These are phyloP conservation scores for Pyrrhia umbra DNA, from an alignment of 2,888 invertebrate species.

Conservation along the genomic window DNA sequence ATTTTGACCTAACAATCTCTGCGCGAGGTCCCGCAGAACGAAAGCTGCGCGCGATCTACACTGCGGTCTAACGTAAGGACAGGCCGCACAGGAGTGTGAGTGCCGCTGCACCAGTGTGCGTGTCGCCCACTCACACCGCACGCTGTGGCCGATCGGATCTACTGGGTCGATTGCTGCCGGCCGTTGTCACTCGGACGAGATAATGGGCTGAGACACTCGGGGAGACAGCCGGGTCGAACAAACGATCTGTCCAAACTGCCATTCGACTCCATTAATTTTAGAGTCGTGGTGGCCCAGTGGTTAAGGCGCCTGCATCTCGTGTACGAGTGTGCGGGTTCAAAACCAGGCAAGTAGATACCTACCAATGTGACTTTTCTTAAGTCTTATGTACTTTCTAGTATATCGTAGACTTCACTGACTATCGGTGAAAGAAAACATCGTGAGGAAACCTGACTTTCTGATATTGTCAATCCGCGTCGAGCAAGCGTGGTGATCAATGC, in stretches of 20 bases:
- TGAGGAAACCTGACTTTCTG: no score
- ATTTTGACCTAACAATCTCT: conserved; percentile 38
- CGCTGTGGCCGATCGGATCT: no score
- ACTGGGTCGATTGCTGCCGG: neutral
- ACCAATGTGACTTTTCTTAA: no score
- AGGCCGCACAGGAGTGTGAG: neutral
- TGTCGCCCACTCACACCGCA: neutral
- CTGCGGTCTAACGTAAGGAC: neutral
- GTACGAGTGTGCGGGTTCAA: no score
- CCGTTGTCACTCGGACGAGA: neutral
- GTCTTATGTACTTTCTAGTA: no score
- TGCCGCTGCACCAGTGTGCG: neutral
- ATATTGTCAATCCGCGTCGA: no score
- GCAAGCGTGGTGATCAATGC: no score
- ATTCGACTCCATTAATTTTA: conserved; percentile 14
- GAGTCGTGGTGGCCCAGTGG: no score
- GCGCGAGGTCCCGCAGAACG: conserved; percentile 22
- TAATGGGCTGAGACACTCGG: neutral
- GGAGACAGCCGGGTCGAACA: neutral
- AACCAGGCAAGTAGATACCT: no score
- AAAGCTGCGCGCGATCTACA: conserved; percentile 18
- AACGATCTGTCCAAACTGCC: conserved; percentile 15
- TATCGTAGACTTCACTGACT: no score
- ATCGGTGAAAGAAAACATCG: no score
- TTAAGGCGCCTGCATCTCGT: no score